These are phyloP conservation scores for Lates japonicus DNA, from an alignment of 2,797 vertebrate genomes.

Conservation along the genomic window DNA sequence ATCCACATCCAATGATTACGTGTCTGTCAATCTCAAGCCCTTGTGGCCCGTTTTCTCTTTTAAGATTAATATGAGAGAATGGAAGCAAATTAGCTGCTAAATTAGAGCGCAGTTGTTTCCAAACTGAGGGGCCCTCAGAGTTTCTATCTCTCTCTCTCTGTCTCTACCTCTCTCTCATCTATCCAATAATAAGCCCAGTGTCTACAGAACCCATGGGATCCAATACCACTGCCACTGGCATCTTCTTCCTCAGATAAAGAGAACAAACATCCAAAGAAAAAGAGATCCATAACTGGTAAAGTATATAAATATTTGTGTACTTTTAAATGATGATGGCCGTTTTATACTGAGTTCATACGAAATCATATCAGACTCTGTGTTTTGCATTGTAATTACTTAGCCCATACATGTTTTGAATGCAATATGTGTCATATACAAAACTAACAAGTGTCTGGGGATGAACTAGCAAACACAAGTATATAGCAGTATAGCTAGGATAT, in stretches of 20 bases:
- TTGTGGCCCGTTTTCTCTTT: slow-evolving; percentile 80
- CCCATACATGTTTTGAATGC: not conserved
- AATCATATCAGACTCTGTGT: not conserved
- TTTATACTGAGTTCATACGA: not conserved
- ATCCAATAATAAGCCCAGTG: slow-evolving; percentile 49
- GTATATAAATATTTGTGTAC: slow-evolving; percentile 9
- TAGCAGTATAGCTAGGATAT: not conserved
- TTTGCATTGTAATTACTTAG: not conserved
- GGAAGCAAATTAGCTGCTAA: slow-evolving; percentile 85
- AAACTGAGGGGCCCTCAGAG: slow-evolving; percentile 60
- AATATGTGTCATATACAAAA: not conserved
- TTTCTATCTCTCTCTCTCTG: slow-evolving; percentile 29
- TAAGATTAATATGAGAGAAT: slow-evolving; percentile 84
- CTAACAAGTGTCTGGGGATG: not conserved
- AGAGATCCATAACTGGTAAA: not conserved
- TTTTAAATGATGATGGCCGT: not conserved
- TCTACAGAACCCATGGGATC: slow-evolving; percentile 47
- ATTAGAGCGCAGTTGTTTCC: slow-evolving; percentile 77
- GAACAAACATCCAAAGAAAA: slow-evolving; percentile 43
- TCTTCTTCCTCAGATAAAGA: slow-evolving; percentile 3
- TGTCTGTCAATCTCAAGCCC: slow-evolving; percentile 82
- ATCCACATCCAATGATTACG: slow-evolving; percentile 74
- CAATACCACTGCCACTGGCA: slow-evolving; percentile 1
- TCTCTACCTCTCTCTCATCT: slow-evolving; percentile 32
- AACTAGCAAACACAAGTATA: not conserved